These are phyloP conservation scores for Gopherus evgoodei DNA, from an alignment of 2,113 vertebrate species.

Conservation along the genomic window DNA sequence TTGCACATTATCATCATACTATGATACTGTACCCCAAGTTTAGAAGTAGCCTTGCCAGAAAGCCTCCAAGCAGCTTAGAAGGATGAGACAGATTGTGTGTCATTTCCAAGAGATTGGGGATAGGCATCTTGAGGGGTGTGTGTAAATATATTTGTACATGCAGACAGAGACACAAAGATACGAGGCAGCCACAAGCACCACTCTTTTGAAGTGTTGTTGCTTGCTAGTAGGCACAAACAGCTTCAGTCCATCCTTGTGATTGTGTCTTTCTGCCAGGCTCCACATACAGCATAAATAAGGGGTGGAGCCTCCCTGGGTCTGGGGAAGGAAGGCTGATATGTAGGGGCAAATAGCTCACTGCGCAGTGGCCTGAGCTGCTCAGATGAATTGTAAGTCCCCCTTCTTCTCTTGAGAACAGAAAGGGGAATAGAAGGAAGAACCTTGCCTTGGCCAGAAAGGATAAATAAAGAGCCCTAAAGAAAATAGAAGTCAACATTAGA, in stretches of 20 bases:
- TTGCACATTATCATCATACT: background rate
- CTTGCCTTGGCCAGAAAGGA: background rate
- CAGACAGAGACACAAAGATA: background rate
- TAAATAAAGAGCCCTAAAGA: background rate
- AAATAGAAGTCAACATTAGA: background rate
- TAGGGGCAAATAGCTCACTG: background rate
- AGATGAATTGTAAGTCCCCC: background rate
- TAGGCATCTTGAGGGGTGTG: too few relatives aligned
- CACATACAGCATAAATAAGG: background rate
- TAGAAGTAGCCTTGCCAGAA: background rate
- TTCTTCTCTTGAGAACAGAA: background rate
- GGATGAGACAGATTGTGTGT: background rate
- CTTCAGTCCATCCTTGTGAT: background rate
- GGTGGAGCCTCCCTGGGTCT: background rate
- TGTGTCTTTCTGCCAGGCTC: background rate
- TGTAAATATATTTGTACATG: background rate
- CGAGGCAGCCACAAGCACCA: background rate
- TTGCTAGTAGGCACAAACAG: background rate
- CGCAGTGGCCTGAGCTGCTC: background rate
- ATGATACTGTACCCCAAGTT: background rate
- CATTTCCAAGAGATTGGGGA: background rate
- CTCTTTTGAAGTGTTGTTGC: background rate
- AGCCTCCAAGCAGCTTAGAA: background rate
- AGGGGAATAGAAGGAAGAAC: rapidly evolving
- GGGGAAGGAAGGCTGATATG: background rate